Evolutionary conservation across 2,888 invertebrate species (phyloP).

Genomic region (Ctenicera cuprea): DNA sequence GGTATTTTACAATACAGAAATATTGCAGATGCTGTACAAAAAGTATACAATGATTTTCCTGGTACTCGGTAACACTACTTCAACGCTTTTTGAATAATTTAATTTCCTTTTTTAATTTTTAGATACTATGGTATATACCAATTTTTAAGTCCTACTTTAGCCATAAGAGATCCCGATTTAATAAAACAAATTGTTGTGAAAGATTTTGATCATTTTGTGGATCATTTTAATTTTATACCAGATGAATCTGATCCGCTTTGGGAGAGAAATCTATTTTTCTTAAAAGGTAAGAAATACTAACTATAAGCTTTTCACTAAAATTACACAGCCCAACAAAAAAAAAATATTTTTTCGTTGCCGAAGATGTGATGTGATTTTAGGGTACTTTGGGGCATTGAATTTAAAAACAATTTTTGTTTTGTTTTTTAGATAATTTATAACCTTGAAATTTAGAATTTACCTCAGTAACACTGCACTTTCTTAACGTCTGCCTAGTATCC

Average conservation of each 20-base stretch:
- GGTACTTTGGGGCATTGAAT: no score
- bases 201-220: conserved; percentile 37
- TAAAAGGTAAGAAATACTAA: conserved; percentile 39
- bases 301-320: no score
- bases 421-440: no score
- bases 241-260: conserved; percentile 28
- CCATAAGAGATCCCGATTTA: conserved; percentile 31
- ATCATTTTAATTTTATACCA: conserved; percentile 29
- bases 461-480: no score
- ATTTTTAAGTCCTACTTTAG: conserved; percentile 68
- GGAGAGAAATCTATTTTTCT: conserved; percentile 33
- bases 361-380: no score
- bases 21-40: background rate
- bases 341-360: no score
- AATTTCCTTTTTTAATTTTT: background rate
- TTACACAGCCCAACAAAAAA: no score
- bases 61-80: background rate
- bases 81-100: background rate
- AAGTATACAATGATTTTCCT: conserved; percentile 17
- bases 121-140: conserved; percentile 61
- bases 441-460: no score
- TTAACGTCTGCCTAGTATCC: no score
- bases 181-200: conserved; percentile 35
- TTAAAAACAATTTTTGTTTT: no score
- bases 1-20: background rate